Percentiles rank a stretch among this genome's conserved stretches.
Evolutionary conservation across 2,888 invertebrate genomes (phyloP).

Genomic region (Drosophila picticornis): DNA sequence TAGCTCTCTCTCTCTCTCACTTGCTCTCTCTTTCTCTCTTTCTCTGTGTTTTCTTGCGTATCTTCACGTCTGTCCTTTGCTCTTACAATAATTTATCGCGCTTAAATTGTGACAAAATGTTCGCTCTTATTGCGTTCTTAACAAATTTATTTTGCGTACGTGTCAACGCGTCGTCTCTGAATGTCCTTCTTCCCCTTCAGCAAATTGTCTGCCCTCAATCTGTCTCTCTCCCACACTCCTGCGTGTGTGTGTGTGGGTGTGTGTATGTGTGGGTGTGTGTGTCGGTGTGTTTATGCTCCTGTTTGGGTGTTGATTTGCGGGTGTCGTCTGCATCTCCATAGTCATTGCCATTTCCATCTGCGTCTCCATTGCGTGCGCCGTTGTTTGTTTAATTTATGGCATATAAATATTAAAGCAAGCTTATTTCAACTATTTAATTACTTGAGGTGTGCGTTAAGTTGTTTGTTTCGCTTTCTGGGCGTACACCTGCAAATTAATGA

Average conservation of each 20-base stretch:
- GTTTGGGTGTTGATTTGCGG: not conserved
- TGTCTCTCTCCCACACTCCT: constrained; percentile 1
- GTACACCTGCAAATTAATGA: constrained; percentile 31
- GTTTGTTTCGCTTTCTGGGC: constrained; percentile 28
- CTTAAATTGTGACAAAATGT: constrained; percentile 81
- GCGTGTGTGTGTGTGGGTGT: not conserved
- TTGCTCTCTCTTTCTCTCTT: not conserved
- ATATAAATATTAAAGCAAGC: constrained; percentile 75
- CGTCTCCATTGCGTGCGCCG: constrained; percentile 30
- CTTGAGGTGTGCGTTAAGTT: constrained; percentile 64
- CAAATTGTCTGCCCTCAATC: constrained; percentile 19
- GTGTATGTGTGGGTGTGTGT: not conserved
- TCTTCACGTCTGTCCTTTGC: constrained; percentile 20
- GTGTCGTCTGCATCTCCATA: constrained; percentile 24
- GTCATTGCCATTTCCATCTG: constrained; percentile 10
- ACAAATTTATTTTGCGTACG: constrained; percentile 80
- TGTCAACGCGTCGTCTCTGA: constrained; percentile 68
- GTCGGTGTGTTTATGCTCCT: not conserved
- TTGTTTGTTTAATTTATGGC: constrained; percentile 78
- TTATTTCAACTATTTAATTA: constrained; percentile 80
- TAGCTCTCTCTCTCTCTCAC: too few relatives aligned
- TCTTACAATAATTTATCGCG: constrained; percentile 75
- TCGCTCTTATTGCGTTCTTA: constrained; percentile 79
- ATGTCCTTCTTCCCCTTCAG: not conserved
- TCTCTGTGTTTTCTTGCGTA: not conserved